Evolutionary conservation across 2,797 vertebrate species (phyloP).

Genomic region (Percopsis omiscomaycus): DNA sequence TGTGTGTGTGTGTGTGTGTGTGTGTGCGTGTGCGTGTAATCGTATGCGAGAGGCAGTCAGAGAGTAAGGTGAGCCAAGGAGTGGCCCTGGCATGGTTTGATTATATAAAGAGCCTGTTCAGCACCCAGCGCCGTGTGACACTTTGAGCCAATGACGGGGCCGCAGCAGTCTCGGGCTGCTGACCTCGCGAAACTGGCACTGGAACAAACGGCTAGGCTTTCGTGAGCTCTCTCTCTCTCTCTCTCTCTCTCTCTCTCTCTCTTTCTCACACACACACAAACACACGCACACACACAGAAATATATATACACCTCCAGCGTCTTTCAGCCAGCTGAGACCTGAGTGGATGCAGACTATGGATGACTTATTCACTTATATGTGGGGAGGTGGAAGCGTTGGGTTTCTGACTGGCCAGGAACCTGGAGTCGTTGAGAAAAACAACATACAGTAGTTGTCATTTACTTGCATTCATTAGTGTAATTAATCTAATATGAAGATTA

Average conservation of each 20-base stretch:
- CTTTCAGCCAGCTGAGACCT: slow-evolving; percentile 63
- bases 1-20: slow-evolving; percentile 20
- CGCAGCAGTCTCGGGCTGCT: slow-evolving; percentile 76
- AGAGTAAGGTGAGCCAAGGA: slow-evolving; percentile 61
- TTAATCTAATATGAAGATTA: slow-evolving; percentile 3
- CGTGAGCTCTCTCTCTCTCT: slow-evolving; percentile 57
- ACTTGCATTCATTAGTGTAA: slow-evolving; percentile 4
- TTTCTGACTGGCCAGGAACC: too few species aligned
- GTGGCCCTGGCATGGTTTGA: slow-evolving; percentile 69
- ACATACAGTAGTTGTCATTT: slow-evolving; percentile 5
- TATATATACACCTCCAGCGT: slow-evolving; percentile 43
- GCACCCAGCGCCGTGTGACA: slow-evolving; percentile 77
- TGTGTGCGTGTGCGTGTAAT: slow-evolving; percentile 2
- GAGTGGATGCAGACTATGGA: slow-evolving; percentile 41
- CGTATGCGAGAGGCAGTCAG: slow-evolving; percentile 21
- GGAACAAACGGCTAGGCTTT: slow-evolving; percentile 73
- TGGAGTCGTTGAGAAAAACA: too few species aligned
- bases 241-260: background rate
- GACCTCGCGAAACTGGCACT: slow-evolving; percentile 79
- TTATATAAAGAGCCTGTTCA: slow-evolving; percentile 81
- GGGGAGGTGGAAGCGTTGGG: slow-evolving; percentile 1
- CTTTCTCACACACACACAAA: slow-evolving; percentile 12
- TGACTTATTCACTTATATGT: slow-evolving; percentile 39
- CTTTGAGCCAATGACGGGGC: slow-evolving; percentile 75
- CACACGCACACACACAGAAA: slow-evolving; percentile 9